Percentiles rank a stretch among this genome's conserved stretches.
These are phyloP conservation scores for Hirundichthys speculiger DNA, from an alignment of 2,113 vertebrate genomes.

Conservation along the genomic window DNA sequence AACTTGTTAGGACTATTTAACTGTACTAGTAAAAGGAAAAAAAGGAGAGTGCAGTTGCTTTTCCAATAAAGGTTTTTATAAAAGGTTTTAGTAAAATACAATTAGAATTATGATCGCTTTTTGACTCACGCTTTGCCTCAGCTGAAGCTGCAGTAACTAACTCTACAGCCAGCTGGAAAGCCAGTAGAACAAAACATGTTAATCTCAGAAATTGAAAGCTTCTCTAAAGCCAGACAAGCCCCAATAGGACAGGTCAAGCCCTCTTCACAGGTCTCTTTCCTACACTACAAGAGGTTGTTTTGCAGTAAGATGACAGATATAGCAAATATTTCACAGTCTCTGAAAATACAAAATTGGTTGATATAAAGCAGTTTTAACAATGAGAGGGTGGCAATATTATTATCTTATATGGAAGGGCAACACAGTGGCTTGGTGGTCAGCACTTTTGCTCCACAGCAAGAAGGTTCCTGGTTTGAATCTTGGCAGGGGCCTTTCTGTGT, in stretches of 20 bases:
- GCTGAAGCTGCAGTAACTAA: neutral
- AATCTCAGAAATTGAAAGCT: conserved; percentile 27
- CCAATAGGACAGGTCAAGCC: conserved; percentile 39
- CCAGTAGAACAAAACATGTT: neutral
- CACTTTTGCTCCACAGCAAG: too few relatives aligned
- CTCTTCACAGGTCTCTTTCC: conserved; percentile 38
- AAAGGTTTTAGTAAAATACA: neutral
- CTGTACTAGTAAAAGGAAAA: too few relatives aligned
- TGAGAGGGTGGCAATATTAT: too few relatives aligned
- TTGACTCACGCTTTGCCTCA: neutral
- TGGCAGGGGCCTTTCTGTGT: too few relatives aligned
- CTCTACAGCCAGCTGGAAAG: conserved; percentile 9
- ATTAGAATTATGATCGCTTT: neutral
- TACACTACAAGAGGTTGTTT: conserved; percentile 41
- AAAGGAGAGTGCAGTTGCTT: too few relatives aligned
- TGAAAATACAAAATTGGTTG: conserved; percentile 29
- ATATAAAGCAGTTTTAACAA: conserved; percentile 6
- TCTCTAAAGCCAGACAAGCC: conserved; percentile 39
- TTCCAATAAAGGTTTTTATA: too few relatives aligned
- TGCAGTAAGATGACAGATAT: conserved; percentile 19
- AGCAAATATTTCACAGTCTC: conserved; percentile 6
- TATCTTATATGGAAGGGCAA: too few relatives aligned
- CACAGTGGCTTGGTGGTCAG: too few relatives aligned
- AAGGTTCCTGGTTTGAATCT: too few relatives aligned
- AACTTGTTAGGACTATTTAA: too few relatives aligned